These are phyloP conservation scores for Microcebus ravelobensis DNA, from an alignment of 2,113 vertebrate genomes.

Conservation along the genomic window DNA sequence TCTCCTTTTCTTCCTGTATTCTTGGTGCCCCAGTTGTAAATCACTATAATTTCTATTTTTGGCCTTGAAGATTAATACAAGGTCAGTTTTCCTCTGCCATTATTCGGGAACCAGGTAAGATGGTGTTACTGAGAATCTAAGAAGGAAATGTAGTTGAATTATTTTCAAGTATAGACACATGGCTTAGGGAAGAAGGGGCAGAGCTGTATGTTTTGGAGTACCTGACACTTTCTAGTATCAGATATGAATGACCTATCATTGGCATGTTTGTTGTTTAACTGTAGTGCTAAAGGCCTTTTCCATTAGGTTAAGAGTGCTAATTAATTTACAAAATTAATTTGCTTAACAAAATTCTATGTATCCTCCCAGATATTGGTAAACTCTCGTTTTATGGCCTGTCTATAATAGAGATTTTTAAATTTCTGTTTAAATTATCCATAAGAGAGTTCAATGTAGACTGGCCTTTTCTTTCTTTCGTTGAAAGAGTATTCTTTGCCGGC, in stretches of 20 bases:
- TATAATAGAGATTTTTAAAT: neutral
- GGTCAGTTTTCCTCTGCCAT: neutral
- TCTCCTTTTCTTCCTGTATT: conserved; percentile 1
- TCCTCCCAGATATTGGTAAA: neutral
- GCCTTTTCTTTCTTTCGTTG: neutral
- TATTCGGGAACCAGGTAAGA: neutral
- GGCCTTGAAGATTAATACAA: neutral
- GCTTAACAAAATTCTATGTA: neutral
- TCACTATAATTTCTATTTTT: neutral
- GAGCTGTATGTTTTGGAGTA: neutral
- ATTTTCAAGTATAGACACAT: neutral
- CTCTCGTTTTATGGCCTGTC: neutral
- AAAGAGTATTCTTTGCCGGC: neutral
- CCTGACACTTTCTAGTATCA: neutral
- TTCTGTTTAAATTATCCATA: neutral
- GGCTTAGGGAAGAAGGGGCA: neutral
- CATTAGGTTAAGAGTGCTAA: neutral
- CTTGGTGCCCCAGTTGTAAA: neutral
- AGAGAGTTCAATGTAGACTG: neutral
- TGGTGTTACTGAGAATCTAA: neutral
- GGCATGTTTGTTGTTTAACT: neutral
- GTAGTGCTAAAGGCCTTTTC: neutral
- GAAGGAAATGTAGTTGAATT: neutral
- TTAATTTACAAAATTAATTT: neutral
- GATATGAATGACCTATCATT: neutral